Base-by-base conservation (phyloP, 2,888 invertebrate genomes). In the Stenoptilia bipunctidactyla region DNA sequence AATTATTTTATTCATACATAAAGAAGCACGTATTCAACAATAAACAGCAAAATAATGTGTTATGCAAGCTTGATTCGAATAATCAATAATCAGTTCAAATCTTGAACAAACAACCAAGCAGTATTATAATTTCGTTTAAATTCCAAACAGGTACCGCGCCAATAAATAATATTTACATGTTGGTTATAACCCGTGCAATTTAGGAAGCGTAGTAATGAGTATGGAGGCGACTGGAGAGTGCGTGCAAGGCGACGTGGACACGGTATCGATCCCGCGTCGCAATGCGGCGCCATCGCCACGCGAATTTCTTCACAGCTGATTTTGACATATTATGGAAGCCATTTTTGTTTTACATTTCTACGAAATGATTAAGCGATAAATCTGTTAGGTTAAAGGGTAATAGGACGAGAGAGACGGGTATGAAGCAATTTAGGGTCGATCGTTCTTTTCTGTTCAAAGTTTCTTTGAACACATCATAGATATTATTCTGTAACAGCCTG, bases 201-300 rank as follows among this genome's bases (percentile, higher is more conserved):
- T 47, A 44, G 43, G 49, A 41, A 54, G 60, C 45, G 48, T 41
- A 46, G 42, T 48, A 41, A 42, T 37, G 41, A 30, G 50, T 46
- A 50, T 37, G 42, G 41, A 41, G 34, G 44, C 44, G 53, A 49
- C 46, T 46, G 49, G 47, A 42, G 48, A 46, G 58, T 66, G 68
- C 70, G 71, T 69, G 66, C 57, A 48, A 57, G 58, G 55, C 50
- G 42, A 50, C 56, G 55, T 46, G 30, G 42, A 50, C 56, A 55
- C 46, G n/a, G 30, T 60, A 72, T 72, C 58, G 70, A 70, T 68
- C 68, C 52, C 20, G 38, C 56, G 64, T 56, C 68, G 69, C 69
- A 69, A 45, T 69, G 69, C 69, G 67, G 58, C 53, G 63, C 45
- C 46, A 47, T 40, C 34, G 41, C 36, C 36, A 36, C 20, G 25